phyloP scores from a whole-genome alignment of 2,888 invertebrate genomes.

The Macrosiphum euphorbiae region DNA sequence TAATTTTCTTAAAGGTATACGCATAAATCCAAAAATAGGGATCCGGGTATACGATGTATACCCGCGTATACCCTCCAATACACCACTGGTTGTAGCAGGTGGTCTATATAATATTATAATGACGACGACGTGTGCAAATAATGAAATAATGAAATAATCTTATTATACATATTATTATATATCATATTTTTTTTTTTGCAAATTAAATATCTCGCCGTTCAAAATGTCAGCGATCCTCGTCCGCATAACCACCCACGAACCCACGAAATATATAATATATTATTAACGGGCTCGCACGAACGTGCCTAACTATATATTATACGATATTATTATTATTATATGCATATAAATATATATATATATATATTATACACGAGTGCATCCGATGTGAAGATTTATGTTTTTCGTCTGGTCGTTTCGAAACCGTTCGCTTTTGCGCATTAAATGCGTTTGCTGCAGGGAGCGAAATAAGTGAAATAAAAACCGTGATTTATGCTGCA shows the following conservation, averaged over 20 bases:
- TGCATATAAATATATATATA: not conserved
- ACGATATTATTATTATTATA: not conserved
- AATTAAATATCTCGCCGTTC: not conserved
- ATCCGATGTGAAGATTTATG: slow-evolving; percentile 54
- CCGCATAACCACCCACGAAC: not conserved
- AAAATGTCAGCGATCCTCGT: not conserved
- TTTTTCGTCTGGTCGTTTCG: slow-evolving; percentile 60
- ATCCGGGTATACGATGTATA: no score
- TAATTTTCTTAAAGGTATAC: no score
- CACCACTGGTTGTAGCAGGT: not conserved
- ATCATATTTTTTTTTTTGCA: not conserved
- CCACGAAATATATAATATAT: not conserved
- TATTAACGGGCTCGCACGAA: not conserved
- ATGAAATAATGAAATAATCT: no score
- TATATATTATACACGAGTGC: not conserved
- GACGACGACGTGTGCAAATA: not conserved
- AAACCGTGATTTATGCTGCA: slow-evolving; percentile 55
- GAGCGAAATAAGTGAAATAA: slow-evolving; percentile 25
- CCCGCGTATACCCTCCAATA: no score
- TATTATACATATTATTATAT: not conserved
- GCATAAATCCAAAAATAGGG: no score
- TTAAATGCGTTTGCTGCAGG: slow-evolving; percentile 15
- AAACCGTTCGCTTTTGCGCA: slow-evolving; percentile 29
- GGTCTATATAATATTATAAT: not conserved
- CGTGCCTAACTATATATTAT: not conserved